phyloP scores from a whole-genome alignment of 2,888 invertebrate genomes.

The Brenthis ino region DNA sequence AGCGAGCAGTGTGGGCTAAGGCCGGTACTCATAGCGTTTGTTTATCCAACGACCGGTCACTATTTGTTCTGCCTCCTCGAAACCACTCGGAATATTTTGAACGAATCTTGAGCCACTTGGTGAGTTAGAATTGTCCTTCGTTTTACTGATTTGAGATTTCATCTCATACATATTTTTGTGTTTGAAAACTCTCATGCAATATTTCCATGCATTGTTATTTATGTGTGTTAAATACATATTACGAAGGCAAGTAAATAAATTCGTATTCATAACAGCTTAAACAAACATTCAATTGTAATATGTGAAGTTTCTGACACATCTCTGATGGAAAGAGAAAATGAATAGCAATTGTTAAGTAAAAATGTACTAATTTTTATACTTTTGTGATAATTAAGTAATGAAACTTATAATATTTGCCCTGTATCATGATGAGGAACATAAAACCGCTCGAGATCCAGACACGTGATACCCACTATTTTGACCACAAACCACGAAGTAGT shows the following conservation, averaged over 20 bases:
- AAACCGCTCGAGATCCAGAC: constrained; percentile 32
- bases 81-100: constrained; percentile 70
- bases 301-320: constrained; percentile 8
- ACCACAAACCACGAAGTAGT: constrained; percentile 48
- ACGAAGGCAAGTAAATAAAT: background rate
- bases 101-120: constrained; percentile 33
- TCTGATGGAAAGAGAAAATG: background rate
- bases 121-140: constrained; percentile 15
- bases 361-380: constrained; percentile 10
- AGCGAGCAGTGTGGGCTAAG: constrained; percentile 63
- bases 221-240: background rate
- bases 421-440: constrained; percentile 25
- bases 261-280: background rate
- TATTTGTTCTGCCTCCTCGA: constrained; percentile 73
- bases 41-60: constrained; percentile 77
- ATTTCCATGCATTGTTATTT: background rate
- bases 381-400: background rate
- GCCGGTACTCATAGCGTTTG: constrained; percentile 61
- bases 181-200: background rate
- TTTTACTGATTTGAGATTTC: background rate
- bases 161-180: background rate
- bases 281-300: background rate
- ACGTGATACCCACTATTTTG: constrained; percentile 37
- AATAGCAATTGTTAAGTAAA: background rate
- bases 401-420: constrained; percentile 13